phyloP scores from a whole-genome alignment of 2,797 vertebrate genomes.

The Malacoraja senta region DNA sequence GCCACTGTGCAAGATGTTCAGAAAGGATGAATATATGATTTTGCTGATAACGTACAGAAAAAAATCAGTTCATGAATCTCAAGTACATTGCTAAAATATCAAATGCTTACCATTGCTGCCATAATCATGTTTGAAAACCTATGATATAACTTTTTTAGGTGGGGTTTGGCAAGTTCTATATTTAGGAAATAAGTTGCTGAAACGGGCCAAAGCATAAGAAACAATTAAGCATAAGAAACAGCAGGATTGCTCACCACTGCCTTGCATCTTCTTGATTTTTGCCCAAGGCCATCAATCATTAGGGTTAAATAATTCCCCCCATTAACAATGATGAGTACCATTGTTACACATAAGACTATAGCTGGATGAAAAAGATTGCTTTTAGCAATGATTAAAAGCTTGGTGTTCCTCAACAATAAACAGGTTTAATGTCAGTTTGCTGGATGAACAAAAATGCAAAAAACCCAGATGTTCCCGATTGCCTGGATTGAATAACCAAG shows the following conservation, averaged over 20 bases:
- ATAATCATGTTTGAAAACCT: neutral
- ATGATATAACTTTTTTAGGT: neutral
- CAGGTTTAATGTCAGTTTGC: neutral
- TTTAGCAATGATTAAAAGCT: neutral
- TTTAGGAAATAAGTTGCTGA: neutral
- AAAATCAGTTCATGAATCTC: neutral
- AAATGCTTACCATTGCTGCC: neutral
- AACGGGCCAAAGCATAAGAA: neutral
- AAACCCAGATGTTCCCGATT: neutral
- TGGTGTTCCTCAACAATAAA: neutral
- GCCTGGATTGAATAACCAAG: neutral
- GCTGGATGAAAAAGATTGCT: neutral
- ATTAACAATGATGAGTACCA: neutral
- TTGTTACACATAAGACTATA: neutral
- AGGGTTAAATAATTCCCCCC: neutral
- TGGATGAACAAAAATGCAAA: neutral
- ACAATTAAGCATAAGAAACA: neutral
- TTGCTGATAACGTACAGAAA: neutral
- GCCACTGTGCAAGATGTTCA: neutral
- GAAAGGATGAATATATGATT: neutral
- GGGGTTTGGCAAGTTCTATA: neutral
- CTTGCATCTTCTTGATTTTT: neutral
- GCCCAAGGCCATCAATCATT: neutral
- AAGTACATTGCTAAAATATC: neutral
- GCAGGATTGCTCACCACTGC: neutral